Evolutionary conservation across 2,113 vertebrate genomes (phyloP).

Genomic region (Clinocottus analis): DNA sequence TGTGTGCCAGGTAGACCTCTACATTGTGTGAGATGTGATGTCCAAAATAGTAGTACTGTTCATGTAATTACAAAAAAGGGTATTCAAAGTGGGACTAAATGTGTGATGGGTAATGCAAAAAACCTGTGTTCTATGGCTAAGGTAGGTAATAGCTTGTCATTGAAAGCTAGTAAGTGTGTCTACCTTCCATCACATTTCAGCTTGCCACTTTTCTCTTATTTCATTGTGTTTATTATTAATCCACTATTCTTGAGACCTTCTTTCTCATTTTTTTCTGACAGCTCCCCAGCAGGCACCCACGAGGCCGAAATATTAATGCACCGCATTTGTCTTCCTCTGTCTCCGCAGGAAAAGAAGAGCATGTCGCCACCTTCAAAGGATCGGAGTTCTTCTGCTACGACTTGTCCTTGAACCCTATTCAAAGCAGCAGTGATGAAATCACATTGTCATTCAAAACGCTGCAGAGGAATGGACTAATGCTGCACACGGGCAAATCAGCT

Average conservation of each 20-base stretch:
- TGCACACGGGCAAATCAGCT: constrained; percentile 98
- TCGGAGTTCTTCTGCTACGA: constrained; percentile 99
- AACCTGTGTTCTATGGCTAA: background rate
- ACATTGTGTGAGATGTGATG: background rate
- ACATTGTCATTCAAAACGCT: constrained; percentile 98
- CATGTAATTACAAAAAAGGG: background rate
- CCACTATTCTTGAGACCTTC: constrained; percentile 11
- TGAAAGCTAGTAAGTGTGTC: background rate
- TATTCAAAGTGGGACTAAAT: background rate
- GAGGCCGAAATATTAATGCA: constrained; percentile 46
- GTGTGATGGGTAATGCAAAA: background rate
- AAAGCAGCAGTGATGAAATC: constrained; percentile 99
- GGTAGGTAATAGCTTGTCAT: constrained; percentile 12
- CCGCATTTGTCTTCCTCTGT: constrained; percentile 68
- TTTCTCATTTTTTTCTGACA: constrained; percentile 35
- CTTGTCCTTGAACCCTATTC: constrained; percentile 98
- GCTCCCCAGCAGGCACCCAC: constrained; percentile 26
- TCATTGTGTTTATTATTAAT: constrained; percentile 31
- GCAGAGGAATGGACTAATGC: constrained; percentile 99
- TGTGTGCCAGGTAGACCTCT: background rate
- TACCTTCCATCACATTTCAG: constrained; percentile 14
- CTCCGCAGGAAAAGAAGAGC: constrained; percentile 95
- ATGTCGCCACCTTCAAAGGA: constrained; percentile 97
- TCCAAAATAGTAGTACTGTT: background rate
- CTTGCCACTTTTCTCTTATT: background rate